These are phyloP conservation scores for Lamellibrachia luymesi DNA, from an alignment of 1,140 invertebrate species.

Conservation along the genomic window DNA sequence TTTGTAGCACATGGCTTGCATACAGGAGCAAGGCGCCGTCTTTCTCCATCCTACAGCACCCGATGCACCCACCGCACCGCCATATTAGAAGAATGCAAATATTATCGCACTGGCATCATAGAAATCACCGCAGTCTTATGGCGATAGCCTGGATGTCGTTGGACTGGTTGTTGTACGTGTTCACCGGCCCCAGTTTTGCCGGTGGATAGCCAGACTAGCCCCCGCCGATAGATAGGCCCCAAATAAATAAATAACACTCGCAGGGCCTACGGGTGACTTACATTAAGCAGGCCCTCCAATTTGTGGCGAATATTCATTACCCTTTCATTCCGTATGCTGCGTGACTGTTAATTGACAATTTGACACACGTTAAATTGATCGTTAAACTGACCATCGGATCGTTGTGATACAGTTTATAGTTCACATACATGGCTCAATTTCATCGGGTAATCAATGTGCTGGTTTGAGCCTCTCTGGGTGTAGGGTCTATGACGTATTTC, in stretches of 20 bases:
- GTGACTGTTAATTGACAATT: too few species aligned
- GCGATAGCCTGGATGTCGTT: not conserved
- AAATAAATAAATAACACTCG: not conserved
- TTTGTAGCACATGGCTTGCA: not conserved
- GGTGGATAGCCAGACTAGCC: not conserved
- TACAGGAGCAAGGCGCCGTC: not conserved
- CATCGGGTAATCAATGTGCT: not conserved
- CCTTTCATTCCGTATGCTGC: too few species aligned
- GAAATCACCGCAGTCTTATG: not conserved
- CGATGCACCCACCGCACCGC: not conserved
- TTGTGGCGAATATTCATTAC: not conserved
- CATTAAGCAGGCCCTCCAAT: not conserved
- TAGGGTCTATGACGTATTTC: not conserved
- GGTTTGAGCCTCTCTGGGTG: too few species aligned
- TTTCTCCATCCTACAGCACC: not conserved
- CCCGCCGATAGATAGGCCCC: not conserved
- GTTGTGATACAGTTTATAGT: too few species aligned
- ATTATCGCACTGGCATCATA: not conserved
- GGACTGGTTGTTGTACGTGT: not conserved
- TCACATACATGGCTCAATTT: not conserved
- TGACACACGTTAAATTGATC: too few species aligned
- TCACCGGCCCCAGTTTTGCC: not conserved
- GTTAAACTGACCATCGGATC: too few species aligned
- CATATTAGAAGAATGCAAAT: not conserved
- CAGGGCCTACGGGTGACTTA: not conserved